Base-by-base conservation (phyloP, 2,888 invertebrate species). In the Petrolisthes cinctipes region DNA sequence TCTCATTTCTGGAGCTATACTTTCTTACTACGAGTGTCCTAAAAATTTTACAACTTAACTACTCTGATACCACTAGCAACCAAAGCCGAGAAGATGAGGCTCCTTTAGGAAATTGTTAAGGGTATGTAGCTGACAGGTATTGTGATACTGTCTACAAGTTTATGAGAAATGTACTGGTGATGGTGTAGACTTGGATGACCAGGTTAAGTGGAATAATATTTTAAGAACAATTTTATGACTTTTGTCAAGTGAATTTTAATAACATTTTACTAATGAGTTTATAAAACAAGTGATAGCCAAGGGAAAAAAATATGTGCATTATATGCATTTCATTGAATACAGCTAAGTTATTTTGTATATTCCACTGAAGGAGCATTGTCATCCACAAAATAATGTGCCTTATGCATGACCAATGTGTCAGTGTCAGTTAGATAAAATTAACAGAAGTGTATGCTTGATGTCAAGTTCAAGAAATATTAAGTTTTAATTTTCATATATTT, bases 1-100 rank as follows among this genome's bases (percentile, higher is more conserved):
- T 9, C 80, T 90, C 23, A 88, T 89, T 7, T 53, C 56, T 11
- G 87, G 90, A n/a, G 85, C 66, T n/a, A 76, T 78, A 23, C 84
- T 90, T 4, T 68, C 85, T 17, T 89, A 86, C 56, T 76, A 73
- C 23, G 81, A 57, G 56, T 51, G 81, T 81, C 78, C 90, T 14
- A 79, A 82, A 37, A n/a, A n/a, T n/a, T n/a, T 90, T 90, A 71
- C 81, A 68, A 17, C 82, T 82, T 53, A 73, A 85, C 57, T 71
- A 71, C 71, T n/a, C 71, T 7, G 20, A 71, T 71, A 17, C 61
- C 17, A 2, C 61, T 17, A 61, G 11, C 61, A 61, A 61, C 2
- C 37, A 37, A 0, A 37, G 2, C 37, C 2, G 37, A 37, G 37
- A 61, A 61, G 61, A 61, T 61, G 61, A 61, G 17, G 61, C 61